Evolutionary conservation across 64 coral and sea anemone genomes (phyloP).

Genomic region (Stylophora pistillata): DNA sequence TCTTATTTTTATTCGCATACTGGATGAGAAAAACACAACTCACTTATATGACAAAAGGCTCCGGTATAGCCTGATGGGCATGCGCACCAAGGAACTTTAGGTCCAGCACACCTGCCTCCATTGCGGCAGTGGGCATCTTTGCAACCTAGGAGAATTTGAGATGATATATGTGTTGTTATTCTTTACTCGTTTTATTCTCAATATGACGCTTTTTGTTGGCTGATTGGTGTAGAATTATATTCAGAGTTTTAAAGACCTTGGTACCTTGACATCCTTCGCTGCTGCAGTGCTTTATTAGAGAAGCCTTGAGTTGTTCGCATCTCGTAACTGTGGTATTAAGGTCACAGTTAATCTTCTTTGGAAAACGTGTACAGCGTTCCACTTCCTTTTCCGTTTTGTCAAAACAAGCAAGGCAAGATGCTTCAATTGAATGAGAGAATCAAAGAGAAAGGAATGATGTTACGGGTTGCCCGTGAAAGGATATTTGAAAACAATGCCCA

Average conservation of each 20-base stretch:
- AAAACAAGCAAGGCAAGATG: constrained; percentile 43
- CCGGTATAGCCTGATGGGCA: constrained; percentile 52
- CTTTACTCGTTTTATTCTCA: too few species aligned
- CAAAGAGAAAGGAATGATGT: background rate
- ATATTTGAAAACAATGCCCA: too few species aligned
- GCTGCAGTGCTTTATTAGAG: constrained; percentile 36
- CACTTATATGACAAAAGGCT: constrained; percentile 62
- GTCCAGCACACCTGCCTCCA: constrained; percentile 43
- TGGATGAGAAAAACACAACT: background rate
- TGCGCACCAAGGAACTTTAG: constrained; percentile 22
- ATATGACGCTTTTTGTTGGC: too few species aligned
- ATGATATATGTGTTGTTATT: too few species aligned
- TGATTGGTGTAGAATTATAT: background rate
- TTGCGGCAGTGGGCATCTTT: constrained; percentile 50
- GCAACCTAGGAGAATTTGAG: constrained; percentile 24
- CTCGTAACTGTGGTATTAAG: constrained; percentile 12
- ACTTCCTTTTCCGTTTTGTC: constrained; percentile 20
- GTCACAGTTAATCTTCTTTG: constrained; percentile 22
- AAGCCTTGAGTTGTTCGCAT: constrained; percentile 29
- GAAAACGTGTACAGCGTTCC: constrained; percentile 43
- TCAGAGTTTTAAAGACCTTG: constrained; percentile 8
- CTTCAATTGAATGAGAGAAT: background rate
- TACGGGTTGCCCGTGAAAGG: too few species aligned
- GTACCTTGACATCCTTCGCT: background rate
- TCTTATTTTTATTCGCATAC: too few species aligned